Evolutionary conservation across 2,888 invertebrate genomes (phyloP), one percentile per base, ranked within the genome.

Genomic region (Andrena marginata): DNA sequence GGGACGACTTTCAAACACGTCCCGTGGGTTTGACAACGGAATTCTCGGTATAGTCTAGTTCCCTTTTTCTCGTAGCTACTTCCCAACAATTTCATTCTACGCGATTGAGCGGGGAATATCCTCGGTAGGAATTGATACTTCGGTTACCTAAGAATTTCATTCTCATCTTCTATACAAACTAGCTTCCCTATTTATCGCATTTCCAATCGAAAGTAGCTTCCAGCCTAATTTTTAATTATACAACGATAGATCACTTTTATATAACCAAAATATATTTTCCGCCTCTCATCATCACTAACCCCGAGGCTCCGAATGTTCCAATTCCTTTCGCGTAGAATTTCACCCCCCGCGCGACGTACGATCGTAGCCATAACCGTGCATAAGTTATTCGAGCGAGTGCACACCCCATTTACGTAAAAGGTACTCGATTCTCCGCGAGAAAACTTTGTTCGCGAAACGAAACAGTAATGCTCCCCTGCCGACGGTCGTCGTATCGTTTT

Each of bases 401-500:
- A 23, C 56, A 23, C 23, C 23, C 56, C 56, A 56, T 56, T 56
- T 56, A 20, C 23, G 23, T 26, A 26, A 56, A 56, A 23, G 20
- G 4, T 56, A 56, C 23, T 10, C 10, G 23, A 56, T 23, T 23
- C 23, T 23, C 23, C 56, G 51, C 8, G 23, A 56, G 23, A 20
- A 26, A 56, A 20, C 23, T 56, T 56, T 20, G 51, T 51, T 56
- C 56, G 20, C 31, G 13, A n/a, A 59, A 42, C 0, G 10, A 10
- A 5, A 26, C 29, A 64, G 33, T 51, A 31, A 16, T n/a, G 5
- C 13, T n/a, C n/a, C 69, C 69, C 42, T 64, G 81, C 86, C 86
- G 84, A 88, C 71, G 84, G n/a, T 82, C 81, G 76, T 60, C 60
- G 64, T 59, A 48, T 51, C 62, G 71, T 20, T 69, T 68, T 31